Conservation (phyloP, 2,113 vertebrate genomes). For the Rhabdomys dilectus region DNA sequence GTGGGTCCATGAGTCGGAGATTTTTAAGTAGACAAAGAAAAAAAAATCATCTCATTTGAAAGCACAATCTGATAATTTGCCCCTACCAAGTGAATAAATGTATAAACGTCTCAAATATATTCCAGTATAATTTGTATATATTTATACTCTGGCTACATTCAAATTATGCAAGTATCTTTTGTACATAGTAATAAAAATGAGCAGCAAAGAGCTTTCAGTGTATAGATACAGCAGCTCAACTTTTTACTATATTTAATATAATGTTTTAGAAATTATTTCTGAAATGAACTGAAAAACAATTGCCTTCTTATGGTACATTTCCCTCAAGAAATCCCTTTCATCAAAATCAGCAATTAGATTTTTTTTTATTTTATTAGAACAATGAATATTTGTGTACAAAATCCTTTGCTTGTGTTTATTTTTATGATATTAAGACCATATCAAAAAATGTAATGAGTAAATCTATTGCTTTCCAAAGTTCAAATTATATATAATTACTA, state of each 20-base stretch:
- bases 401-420: not conserved
- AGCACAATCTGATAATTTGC: slow-evolving; percentile 60
- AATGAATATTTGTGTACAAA: slow-evolving; percentile 48
- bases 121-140: not conserved
- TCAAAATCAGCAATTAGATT: slow-evolving; percentile 21
- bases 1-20: not conserved
- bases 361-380: not conserved
- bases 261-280: slow-evolving; percentile 31
- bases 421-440: not conserved
- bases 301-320: not conserved
- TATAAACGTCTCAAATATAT: slow-evolving; percentile 43
- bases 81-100: slow-evolving; percentile 45
- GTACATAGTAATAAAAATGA: slow-evolving; percentile 36
- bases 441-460: not conserved
- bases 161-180: slow-evolving; percentile 37
- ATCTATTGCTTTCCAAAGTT: not conserved
- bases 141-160: not conserved
- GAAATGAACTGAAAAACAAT: not conserved
- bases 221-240: not conserved
- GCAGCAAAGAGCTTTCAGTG: not conserved
- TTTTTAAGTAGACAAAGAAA: slow-evolving; percentile 63
- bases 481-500: slow-evolving; percentile 27
- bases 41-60: slow-evolving; percentile 77
- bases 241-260: not conserved
- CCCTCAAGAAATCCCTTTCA: not conserved